phyloP scores from a whole-genome alignment of 2,113 vertebrate species.

The Carassius carassius region DNA sequence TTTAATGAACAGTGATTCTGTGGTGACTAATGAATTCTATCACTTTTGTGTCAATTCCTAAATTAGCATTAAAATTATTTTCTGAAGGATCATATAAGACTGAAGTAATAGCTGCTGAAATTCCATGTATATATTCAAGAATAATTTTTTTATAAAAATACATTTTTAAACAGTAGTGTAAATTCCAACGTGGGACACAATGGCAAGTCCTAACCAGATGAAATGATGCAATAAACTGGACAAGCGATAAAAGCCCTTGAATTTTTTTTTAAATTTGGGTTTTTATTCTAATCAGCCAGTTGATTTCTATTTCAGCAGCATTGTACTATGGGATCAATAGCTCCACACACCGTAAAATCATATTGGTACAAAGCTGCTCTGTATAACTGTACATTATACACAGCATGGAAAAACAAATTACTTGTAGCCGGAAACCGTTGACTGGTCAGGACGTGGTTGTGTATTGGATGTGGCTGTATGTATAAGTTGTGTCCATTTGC shows the following conservation, averaged over 20 bases:
- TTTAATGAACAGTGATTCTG: background rate
- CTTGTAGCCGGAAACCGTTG: background rate
- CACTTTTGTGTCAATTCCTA: no score
- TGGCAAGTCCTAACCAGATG: background rate
- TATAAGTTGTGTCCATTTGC: conserved; percentile 4
- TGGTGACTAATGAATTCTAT: background rate
- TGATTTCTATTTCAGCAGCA: background rate
- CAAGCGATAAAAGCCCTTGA: background rate
- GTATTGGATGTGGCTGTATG: conserved; percentile 24
- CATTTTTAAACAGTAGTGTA: background rate
- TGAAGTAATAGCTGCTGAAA: no score
- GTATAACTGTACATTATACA: background rate
- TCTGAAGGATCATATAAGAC: no score
- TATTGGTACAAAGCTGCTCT: background rate
- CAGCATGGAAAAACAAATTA: conserved; percentile 2
- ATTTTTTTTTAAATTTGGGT: background rate
- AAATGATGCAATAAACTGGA: background rate
- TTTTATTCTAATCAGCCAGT: background rate
- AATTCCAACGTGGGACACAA: background rate
- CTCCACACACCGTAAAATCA: background rate
- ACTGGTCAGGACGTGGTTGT: background rate
- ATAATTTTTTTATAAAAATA: no score
- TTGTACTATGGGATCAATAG: background rate
- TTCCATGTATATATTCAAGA: no score
- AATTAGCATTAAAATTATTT: no score